These are phyloP conservation scores for Drosophila pruinosa DNA, from an alignment of 1,140 invertebrate species.

Conservation along the genomic window DNA sequence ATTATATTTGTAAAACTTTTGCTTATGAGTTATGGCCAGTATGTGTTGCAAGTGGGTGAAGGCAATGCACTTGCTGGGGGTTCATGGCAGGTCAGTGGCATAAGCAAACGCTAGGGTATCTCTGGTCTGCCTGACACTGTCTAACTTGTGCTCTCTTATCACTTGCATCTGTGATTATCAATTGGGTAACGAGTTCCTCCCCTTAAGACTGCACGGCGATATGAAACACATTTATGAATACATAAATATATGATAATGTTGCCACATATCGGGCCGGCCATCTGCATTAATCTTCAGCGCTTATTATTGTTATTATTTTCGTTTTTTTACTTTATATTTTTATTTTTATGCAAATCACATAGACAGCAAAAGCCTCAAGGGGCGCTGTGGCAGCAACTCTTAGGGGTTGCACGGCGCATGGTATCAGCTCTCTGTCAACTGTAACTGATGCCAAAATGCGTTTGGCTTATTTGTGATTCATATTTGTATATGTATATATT, in stretches of 20 bases:
- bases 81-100: constrained; percentile 46
- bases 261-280: constrained; percentile 41
- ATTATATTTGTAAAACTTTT: constrained; percentile 75
- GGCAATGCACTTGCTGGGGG: constrained; percentile 55
- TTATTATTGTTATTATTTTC: constrained; percentile 53
- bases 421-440: constrained; percentile 25
- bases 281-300: constrained; percentile 54
- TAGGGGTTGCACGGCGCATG: constrained; percentile 60
- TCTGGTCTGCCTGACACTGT: background rate
- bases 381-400: background rate
- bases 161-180: background rate
- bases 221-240: background rate
- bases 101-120: background rate
- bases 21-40: constrained; percentile 67
- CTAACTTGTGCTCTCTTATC: background rate
- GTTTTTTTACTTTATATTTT: constrained; percentile 13
- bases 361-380: constrained; percentile 8
- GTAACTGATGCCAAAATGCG: constrained; percentile 51
- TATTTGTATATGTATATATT: constrained; percentile 18
- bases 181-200: background rate
- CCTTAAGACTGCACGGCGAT: background rate
- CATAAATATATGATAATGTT: background rate
- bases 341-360: constrained; percentile 37
- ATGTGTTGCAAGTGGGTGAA: constrained; percentile 3
- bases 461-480: constrained; percentile 58